Base-by-base conservation (phyloP, 1,140 invertebrate species). In the Ridgeia piscesae region DNA sequence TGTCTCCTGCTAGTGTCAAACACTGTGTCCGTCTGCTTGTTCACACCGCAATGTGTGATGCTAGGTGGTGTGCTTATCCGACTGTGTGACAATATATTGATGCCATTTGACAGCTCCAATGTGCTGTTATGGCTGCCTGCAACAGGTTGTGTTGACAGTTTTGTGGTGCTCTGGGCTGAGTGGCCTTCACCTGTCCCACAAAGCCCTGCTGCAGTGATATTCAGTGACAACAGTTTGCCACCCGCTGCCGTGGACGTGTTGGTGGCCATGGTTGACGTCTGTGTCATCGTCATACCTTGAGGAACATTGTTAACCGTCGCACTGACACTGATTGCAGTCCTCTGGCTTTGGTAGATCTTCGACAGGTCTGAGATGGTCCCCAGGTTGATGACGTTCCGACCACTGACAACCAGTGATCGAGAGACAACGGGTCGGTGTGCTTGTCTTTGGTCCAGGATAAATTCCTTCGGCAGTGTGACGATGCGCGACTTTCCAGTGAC, bases 1-100 rank as follows among this genome's bases (percentile, higher is more conserved):
- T 98, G 97, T 91, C 97, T 77, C 93, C 21, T 35, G 89, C 35
- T 89, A 11, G 77, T n/a, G 34, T 34, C 89, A 58, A 33, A 91
- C 50, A 58, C 89, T 50, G 34, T 89, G 50, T 92, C 92, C 48
- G 92, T 50, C n/a, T 35, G 34, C 34, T 48, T 89, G 88, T 89
- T 89, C 77, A 89, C 89, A 42, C 89, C 6, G 33, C 88, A 48
- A 48, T 92, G 35, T 42, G 92, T 77, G 31, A 88, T 34, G 33
- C 90, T 91, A 34, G 58, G 11, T 77, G 58, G 58, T 21, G 58
- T 77, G 58, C 58, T 77, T 77, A 77, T 21, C 58, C 58, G 58
- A 77, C 2, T 77, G 58, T 77, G 58, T 77, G 58, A 77, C 58
- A 77, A 77, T 21, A 77, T 21, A 21, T 77, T 77, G 58, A 77